Evolutionary conservation across 2,797 vertebrate genomes (phyloP), one percentile per base, ranked within the genome.

Genomic region (Esox lucius): DNA sequence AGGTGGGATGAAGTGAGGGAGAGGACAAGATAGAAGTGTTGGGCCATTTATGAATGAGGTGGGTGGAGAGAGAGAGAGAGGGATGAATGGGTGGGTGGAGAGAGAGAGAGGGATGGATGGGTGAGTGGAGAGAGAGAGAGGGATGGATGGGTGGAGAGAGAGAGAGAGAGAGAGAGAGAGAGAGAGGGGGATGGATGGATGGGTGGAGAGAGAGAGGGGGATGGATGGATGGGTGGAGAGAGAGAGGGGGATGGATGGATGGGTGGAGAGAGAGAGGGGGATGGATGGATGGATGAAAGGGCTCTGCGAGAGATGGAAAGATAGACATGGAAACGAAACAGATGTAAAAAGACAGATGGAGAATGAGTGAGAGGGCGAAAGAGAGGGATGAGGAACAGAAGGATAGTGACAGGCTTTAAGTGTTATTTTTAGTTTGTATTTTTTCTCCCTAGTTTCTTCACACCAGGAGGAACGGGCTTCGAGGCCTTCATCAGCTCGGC

Each of bases 401-500:
- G 17, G 13, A 16, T 42, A 33, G 46, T 33, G 61, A 31, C n/a
- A 26, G 24, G 28, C 26, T 12, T 13, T 8, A 17, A n/a, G 19
- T 15, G 24, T 64, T 8, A 35, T 35, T 68, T 17, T 42, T 56
- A 19, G 17, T n/a, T 7, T 19, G 53, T 56, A 7, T 39, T 39
- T 39, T n/a, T 70, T 35, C 53, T 17, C 1, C 85, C 0, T 89
- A 99, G 98, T 82, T 99, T 99, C 90, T 99, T 99, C 84, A 97
- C 96, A 69, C 94, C 92, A 2, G 95, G 95, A 24, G 98, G 98
- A 51, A 96, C 95, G 0, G 97, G 98, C 0, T 99, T 99, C 73
- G 98, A 99, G 92, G 98, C 98, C 51, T 99, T 99, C 78, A 96
- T 99, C 86, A 96, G 96, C 0, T 94, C 89, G 22, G 94, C 93